Percentiles rank a stretch among this genome's conserved stretches.
These are phyloP conservation scores for Stegodyphus mimosarum DNA, from an alignment of 1,140 invertebrate genomes.

Conservation along the genomic window DNA sequence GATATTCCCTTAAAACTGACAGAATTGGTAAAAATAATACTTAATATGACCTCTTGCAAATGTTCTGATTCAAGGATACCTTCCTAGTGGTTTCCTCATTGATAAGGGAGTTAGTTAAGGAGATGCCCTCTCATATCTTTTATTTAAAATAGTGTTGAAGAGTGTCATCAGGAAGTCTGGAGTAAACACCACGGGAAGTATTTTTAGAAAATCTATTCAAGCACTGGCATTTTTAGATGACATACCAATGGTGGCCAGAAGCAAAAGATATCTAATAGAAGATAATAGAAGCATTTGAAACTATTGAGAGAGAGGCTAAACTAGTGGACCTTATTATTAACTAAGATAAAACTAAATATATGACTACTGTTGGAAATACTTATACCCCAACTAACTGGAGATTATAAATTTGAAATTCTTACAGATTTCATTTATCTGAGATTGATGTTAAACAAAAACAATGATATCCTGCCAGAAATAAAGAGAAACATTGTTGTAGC, in stretches of 20 bases:
- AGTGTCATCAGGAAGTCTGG: conserved; percentile 5
- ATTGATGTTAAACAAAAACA: background rate
- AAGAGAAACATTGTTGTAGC: background rate
- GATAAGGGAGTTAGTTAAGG: background rate
- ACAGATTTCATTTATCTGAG: conserved; percentile 8
- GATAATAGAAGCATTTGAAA: background rate
- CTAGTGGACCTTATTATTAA: background rate
- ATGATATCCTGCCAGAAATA: conserved; percentile 1
- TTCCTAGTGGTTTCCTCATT: background rate
- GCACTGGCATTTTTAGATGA: background rate
- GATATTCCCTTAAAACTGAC: background rate
- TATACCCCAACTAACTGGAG: background rate
- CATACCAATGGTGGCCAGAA: background rate
- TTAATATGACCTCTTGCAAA: background rate
- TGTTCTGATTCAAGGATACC: background rate
- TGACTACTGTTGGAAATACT: background rate
- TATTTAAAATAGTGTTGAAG: background rate
- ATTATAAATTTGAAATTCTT: background rate
- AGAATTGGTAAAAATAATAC: conserved; percentile 2
- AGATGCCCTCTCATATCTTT: background rate
- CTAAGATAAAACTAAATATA: background rate
- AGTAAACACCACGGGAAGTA: background rate
- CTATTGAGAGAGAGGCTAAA: background rate
- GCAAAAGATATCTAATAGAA: background rate
- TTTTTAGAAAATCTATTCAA: background rate